phyloP scores from a whole-genome alignment of 1,140 invertebrate genomes.

The Rhopalosiphum maidis region DNA sequence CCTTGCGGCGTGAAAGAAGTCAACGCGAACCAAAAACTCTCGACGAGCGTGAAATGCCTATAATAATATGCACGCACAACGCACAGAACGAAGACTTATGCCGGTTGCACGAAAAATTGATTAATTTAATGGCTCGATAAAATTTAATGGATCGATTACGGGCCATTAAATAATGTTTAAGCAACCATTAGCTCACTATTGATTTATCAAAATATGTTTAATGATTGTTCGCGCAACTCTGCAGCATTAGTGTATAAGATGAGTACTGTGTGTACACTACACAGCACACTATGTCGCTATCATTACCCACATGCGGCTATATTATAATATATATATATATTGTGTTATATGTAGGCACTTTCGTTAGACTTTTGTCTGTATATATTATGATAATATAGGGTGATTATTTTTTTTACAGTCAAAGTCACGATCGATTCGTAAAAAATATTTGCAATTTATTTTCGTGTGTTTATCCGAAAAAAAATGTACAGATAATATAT shows the following conservation, averaged over 20 bases:
- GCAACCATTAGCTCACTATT: no score
- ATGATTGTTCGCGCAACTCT: no score
- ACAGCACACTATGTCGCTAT: not conserved
- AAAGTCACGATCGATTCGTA: not conserved
- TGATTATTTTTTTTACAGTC: constrained; percentile 51
- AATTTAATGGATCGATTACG: no score
- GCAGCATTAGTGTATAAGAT: not conserved
- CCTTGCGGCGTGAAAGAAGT: constrained; percentile 92
- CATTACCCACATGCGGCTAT: no score
- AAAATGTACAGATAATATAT: not conserved
- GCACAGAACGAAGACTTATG: not conserved
- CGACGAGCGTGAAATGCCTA: constrained; percentile 85
- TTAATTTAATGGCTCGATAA: no score
- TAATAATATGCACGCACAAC: not conserved
- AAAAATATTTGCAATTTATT: not conserved
- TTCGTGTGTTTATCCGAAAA: not conserved
- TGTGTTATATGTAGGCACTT: no score
- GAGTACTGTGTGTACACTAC: not conserved
- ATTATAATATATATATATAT: no score
- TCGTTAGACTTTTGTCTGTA: not conserved
- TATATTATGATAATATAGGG: not conserved
- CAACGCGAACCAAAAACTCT: constrained; percentile 92
- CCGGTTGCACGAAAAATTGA: no score
- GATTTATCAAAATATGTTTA: no score
- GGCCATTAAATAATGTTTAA: no score